Evolutionary conservation across 2,797 vertebrate species (phyloP), one percentile per base, ranked within the genome.

Genomic region (Myotis planiceps): DNA sequence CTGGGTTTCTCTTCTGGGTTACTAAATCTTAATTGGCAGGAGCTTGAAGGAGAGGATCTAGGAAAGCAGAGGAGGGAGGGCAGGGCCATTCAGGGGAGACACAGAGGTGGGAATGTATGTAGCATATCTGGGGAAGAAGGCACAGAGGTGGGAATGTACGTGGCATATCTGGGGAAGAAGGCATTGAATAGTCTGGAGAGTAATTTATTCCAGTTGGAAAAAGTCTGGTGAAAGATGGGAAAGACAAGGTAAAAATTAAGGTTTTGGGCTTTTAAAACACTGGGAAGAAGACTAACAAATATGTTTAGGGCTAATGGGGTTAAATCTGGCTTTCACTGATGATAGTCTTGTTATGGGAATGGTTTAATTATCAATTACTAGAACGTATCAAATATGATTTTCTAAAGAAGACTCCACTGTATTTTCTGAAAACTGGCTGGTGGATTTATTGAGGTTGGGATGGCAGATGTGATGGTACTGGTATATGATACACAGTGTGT

Each of bases 301-400:
- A 25, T 10, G 3, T 88, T 76, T 58, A 34, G 29, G 39, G 32
- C 45, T 85, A 63, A 60, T 16, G 58, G 69, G 49, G 45, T 83
- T 95, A 69, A 78, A 74, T 82, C 12, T 4, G 27, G 23, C 16
- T 47, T 90, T 84, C 19, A 69, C 3, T n/a, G 60, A 69, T 60
- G 60, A 27, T 68, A 78, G 78, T 49, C 82, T 90, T 51, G 37
- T 78, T 76, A 6, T 49, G 66, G 66, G 49, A 72, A 88, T 51
- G 58, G 55, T 69, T 95, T 78, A 90, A 37, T 42, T 74, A 37
- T 85, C 69, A 60, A 29, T 76, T 75, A 45, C 74, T 76, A 86
- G 34, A 92, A 65, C 18, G 66, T 88, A 15, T 88, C 75, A 92
- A 88, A 68, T 83, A 85, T n/a, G 5, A 42, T 87, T 90, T 78